phyloP scores from a whole-genome alignment of 2,113 vertebrate species.

The Dolichotis patagonum region DNA sequence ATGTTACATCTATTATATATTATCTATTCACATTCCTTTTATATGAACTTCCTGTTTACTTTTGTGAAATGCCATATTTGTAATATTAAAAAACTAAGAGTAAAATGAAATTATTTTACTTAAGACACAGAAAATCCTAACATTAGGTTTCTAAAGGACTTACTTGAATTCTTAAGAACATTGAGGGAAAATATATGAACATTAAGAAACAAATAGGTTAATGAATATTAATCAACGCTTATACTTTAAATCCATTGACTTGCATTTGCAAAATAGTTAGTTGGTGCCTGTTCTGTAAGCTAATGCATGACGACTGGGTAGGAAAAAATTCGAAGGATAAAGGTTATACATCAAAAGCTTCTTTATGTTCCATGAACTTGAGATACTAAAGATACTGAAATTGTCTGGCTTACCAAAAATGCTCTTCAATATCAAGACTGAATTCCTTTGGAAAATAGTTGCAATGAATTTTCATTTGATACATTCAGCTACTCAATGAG shows the following conservation, averaged over 20 bases:
- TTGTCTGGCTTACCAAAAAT: conserved; percentile 70
- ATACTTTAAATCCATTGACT: neutral
- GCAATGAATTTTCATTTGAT: conserved; percentile 71
- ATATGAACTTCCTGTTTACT: neutral
- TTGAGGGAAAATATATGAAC: neutral
- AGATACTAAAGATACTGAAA: conserved; percentile 68
- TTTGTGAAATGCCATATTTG: neutral
- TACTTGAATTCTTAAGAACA: neutral
- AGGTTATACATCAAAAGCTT: conserved; percentile 56
- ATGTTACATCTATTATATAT: neutral
- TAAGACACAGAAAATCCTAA: neutral
- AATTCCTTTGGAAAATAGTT: conserved; percentile 71
- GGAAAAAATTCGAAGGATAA: neutral
- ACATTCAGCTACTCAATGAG: conserved; percentile 74
- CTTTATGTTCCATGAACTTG: conserved; percentile 54
- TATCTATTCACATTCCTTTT: neutral
- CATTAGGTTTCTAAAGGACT: neutral
- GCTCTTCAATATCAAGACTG: conserved; percentile 67
- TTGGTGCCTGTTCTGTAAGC: neutral
- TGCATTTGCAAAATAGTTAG: conserved; percentile 10
- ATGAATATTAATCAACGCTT: neutral
- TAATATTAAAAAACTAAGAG: conserved; percentile 14
- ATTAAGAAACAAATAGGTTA: conserved; percentile 36
- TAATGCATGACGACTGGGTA: neutral
- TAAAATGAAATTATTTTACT: neutral